Evolutionary conservation across 2,888 invertebrate genomes (phyloP), one percentile per base, ranked within the genome.

Genomic region (Noctua janthina): DNA sequence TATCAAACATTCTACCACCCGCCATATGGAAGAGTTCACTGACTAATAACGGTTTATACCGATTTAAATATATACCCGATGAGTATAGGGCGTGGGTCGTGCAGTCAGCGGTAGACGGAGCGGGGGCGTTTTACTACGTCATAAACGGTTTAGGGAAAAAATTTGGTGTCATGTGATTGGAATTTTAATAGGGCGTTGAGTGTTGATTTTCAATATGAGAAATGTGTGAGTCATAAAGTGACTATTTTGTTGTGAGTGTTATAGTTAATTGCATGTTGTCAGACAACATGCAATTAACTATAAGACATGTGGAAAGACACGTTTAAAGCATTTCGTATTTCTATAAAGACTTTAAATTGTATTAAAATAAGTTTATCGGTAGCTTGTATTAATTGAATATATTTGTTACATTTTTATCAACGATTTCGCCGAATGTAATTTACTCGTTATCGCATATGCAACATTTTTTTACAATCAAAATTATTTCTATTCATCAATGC

Each of bases 51-150:
- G 68, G 59, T 68, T 49, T 54, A 81, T 76, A 29, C 71, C 13
- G 68, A 81, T 82, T 80, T 82, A 88, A 79, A 88, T 86, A 87
- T 74, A 76, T 64, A 74, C 59, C 15, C 64, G 64, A 71, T 81
- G 86, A 84, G n/a, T 80, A 20, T 79, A 78, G 20, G 70, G 75
- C 76, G 78, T 71, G 64, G 81, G 86, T 77, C 81, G 70, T 66
- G 70, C 56, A 7, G 68, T 35, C 69, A 84, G 86, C 82, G 86
- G 74, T 49, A 85, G 86, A 86, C 86, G 46, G 39, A 66, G 73
- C 75, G 84, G 62, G 59, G 81, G 85, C 80, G 68, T 39, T 39
- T 66, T 1, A 2, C 20, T 20, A 72, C 74, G 84, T 82, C 87
- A 84, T 66, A 13, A 71, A 59, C 17, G 29, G 10, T 66, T 72